Conservation (phyloP, 2,113 vertebrate genomes). For the Hippopotamus amphibius region DNA sequence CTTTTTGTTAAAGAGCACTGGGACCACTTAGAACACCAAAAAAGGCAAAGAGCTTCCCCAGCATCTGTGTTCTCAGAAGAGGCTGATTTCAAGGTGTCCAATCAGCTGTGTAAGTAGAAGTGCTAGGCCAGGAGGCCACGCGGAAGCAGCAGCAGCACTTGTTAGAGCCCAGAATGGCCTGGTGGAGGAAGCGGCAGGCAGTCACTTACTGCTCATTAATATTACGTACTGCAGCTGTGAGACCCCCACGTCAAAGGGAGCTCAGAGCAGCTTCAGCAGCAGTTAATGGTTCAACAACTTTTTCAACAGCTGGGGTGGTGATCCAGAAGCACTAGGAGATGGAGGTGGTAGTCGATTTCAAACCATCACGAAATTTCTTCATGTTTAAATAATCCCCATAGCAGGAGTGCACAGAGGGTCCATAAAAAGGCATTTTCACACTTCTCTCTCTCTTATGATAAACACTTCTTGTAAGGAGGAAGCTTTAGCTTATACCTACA, state of each 20-base stretch:
- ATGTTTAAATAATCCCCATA: conserved; percentile 64
- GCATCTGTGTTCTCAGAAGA: neutral
- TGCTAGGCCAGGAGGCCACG: neutral
- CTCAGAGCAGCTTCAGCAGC: conserved; percentile 67
- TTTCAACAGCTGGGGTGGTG: conserved; percentile 77
- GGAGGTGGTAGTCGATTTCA: conserved; percentile 62
- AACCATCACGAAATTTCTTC: conserved; percentile 71
- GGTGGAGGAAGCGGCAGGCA: conserved; percentile 51
- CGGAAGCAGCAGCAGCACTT: neutral
- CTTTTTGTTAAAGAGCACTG: neutral
- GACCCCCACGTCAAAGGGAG: conserved; percentile 74
- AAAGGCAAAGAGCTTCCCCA: neutral
- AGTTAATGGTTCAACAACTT: conserved; percentile 78
- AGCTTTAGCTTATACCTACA: conserved; percentile 54
- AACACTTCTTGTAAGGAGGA: conserved; percentile 60
- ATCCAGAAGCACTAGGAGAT: conserved; percentile 66
- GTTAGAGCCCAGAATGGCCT: conserved; percentile 62
- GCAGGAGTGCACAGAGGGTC: conserved; percentile 40
- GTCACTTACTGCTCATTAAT: conserved; percentile 73
- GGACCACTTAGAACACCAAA: neutral
- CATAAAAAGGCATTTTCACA: conserved; percentile 36
- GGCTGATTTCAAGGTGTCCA: neutral
- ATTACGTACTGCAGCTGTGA: conserved; percentile 56
- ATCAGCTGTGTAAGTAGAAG: neutral
- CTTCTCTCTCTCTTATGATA: conserved; percentile 5